Conservation (phyloP, 1,140 invertebrate genomes). For the Camponotus floridanus region DNA sequence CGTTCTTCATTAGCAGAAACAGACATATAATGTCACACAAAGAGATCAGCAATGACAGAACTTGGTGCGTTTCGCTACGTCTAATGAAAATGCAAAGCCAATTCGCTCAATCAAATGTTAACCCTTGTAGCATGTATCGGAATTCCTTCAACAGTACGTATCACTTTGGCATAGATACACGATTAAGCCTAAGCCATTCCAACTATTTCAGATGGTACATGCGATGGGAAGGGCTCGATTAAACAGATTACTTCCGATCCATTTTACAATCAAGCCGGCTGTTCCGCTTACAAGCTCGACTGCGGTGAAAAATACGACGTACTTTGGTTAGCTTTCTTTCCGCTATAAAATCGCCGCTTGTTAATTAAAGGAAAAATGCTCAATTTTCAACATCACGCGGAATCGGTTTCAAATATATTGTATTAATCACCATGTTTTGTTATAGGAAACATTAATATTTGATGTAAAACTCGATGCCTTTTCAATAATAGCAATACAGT, state of each 20-base stretch:
- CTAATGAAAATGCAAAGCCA: slow-evolving; percentile 55
- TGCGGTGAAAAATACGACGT: slow-evolving; percentile 19
- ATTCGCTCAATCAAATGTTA: slow-evolving; percentile 60
- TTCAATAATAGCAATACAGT: too few species aligned
- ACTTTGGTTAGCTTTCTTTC: slow-evolving; percentile 18
- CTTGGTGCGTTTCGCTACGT: neutral
- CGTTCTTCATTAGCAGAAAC: neutral
- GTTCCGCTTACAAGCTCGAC: slow-evolving; percentile 40
- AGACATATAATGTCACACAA: slow-evolving; percentile 19
- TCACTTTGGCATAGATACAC: slow-evolving; percentile 41
- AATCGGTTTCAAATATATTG: neutral
- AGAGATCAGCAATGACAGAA: neutral
- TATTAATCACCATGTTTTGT: too few species aligned
- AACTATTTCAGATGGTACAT: slow-evolving; percentile 76
- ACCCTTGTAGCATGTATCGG: slow-evolving; percentile 50
- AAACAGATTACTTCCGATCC: slow-evolving; percentile 70
- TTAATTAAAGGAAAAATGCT: slow-evolving; percentile 24
- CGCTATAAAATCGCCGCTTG: neutral
- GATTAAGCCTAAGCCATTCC: slow-evolving; percentile 72
- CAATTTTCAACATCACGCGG: neutral
- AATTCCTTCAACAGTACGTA: slow-evolving; percentile 67
- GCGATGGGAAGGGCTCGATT: slow-evolving; percentile 73
- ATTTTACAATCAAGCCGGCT: slow-evolving; percentile 57
- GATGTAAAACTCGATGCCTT: too few species aligned
- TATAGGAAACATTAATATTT: too few species aligned